phyloP scores from a whole-genome alignment of 2,888 invertebrate species.

The Fragum fragum region DNA sequence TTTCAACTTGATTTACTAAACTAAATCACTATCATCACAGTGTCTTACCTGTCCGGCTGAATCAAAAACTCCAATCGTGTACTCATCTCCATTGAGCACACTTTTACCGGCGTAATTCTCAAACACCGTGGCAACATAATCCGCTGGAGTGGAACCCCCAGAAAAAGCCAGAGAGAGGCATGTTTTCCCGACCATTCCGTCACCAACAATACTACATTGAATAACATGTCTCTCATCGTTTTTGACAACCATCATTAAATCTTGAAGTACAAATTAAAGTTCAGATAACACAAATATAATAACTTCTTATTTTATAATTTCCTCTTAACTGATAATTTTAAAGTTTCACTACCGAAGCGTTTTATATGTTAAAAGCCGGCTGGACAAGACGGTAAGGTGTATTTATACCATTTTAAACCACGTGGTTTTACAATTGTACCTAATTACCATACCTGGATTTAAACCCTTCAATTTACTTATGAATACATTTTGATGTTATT shows the following conservation, averaged over 20 bases:
- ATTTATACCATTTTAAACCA: neutral
- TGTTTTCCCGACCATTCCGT: slow-evolving; percentile 80
- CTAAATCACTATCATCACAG: too few species aligned
- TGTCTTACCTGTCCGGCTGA: slow-evolving; percentile 75
- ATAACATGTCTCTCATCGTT: slow-evolving; percentile 63
- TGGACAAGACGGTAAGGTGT: neutral
- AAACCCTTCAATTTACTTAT: neutral
- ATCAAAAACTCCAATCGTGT: slow-evolving; percentile 78
- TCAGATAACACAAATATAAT: too few species aligned
- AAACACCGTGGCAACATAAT: slow-evolving; percentile 76
- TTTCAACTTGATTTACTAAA: too few species aligned
- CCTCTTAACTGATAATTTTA: too few species aligned
- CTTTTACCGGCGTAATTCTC: slow-evolving; percentile 75
- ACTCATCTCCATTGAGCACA: slow-evolving; percentile 75
- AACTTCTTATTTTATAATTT: too few species aligned
- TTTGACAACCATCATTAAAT: slow-evolving; percentile 51
- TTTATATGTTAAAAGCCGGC: neutral
- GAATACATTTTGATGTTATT: too few species aligned
- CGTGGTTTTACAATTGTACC: neutral
- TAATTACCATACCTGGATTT: neutral
- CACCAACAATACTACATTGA: slow-evolving; percentile 77
- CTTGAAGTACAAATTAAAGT: too few species aligned
- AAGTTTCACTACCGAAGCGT: too few species aligned
- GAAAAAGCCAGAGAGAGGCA: slow-evolving; percentile 74
- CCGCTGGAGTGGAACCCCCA: slow-evolving; percentile 34